Evolutionary conservation across 2,113 vertebrate species (phyloP).

Genomic region (Tylochromis polylepis): DNA sequence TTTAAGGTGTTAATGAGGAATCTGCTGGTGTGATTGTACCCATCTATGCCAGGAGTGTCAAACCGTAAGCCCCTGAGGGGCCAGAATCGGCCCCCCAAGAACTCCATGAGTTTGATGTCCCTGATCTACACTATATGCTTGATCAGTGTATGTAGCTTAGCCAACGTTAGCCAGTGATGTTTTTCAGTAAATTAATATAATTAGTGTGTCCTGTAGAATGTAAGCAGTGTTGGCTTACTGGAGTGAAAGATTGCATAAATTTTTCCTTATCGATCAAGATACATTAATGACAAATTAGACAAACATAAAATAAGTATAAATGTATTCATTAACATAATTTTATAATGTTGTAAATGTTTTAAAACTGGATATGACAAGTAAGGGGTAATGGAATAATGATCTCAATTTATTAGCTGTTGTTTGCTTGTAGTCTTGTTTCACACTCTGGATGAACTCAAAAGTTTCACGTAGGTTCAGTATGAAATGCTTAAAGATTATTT

Average conservation of each 20-base stretch:
- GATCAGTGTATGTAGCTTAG: background rate
- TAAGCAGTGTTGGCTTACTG: background rate
- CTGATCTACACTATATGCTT: background rate
- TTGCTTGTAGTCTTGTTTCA: background rate
- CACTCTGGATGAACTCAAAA: too few species aligned
- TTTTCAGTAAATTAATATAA: background rate
- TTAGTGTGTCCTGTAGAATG: background rate
- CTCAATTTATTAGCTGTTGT: too few species aligned
- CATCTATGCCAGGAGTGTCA: background rate
- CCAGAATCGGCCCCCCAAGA: background rate
- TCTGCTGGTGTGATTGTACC: background rate
- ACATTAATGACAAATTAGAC: background rate
- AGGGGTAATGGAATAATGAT: background rate
- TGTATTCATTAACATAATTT: background rate
- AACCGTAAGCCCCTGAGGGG: rapidly evolving
- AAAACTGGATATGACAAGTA: background rate
- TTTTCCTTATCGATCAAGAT: background rate
- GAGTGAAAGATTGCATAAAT: background rate
- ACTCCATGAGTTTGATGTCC: background rate
- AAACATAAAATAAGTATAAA: background rate
- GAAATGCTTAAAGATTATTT: background rate
- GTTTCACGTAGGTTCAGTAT: background rate
- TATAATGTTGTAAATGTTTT: background rate
- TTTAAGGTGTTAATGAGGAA: background rate
- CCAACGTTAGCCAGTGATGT: background rate